A percentile compares a stretch with the other conserved stretches of the same genome.
Evolutionary conservation across 2,888 invertebrate genomes (phyloP).

Genomic region (Athalia rosae): DNA sequence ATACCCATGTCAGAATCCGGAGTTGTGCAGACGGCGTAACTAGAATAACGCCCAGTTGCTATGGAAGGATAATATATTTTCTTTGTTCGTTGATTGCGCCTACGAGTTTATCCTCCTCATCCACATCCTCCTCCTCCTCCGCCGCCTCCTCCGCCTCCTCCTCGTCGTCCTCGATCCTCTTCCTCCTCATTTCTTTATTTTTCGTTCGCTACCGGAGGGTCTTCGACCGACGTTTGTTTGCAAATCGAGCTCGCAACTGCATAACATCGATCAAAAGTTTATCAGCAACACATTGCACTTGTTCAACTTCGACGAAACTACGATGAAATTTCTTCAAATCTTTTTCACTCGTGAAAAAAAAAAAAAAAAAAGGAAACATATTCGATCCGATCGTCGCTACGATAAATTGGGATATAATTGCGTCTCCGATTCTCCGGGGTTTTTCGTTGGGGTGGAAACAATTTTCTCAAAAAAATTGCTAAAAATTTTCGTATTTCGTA

Average conservation of each 20-base stretch:
- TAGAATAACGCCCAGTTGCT: slow-evolving; percentile 30
- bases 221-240: too few species aligned
- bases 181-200: background rate
- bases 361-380: too few species aligned
- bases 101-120: background rate
- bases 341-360: background rate
- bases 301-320: too few species aligned
- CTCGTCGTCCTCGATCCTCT: background rate
- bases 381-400: too few species aligned
- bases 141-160: background rate
- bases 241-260: too few species aligned
- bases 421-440: too few species aligned
- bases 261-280: too few species aligned
- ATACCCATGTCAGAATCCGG: background rate
- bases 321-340: background rate
- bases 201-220: background rate
- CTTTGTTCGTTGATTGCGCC: slow-evolving; percentile 34
- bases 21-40: background rate
- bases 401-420: too few species aligned
- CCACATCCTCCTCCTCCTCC: background rate
- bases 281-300: too few species aligned
- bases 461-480: too few species aligned
- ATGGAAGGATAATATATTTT: slow-evolving; percentile 20
- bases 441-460: too few species aligned
- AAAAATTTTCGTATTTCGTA: too few species aligned